Evolutionary conservation across 2,113 vertebrate species (phyloP), one percentile per base, ranked within the genome.

Genomic region (Gavialis gangeticus): DNA sequence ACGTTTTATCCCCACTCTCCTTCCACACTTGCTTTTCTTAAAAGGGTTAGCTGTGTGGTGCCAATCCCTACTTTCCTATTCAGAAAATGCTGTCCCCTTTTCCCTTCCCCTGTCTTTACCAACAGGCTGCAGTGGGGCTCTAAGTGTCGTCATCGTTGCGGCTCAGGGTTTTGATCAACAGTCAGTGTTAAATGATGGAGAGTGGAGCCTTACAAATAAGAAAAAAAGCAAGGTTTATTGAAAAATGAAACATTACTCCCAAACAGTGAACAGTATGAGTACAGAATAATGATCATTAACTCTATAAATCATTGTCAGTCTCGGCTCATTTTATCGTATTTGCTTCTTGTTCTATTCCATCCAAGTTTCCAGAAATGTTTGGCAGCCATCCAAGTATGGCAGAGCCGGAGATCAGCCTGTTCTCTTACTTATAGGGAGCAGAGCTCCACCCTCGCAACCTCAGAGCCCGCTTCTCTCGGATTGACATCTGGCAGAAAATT

Each of bases 361-460:
- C 92, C 93, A 79, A 89, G 95, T 96, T 97, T 95, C 93, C 96
- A 97, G 96, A 94, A 95, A 57, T 71, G 1, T 67, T 92, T 97
- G 96, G 97, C 92, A 62, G 87, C 56, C 30, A 76, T 97, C 92
- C 94, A 96, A 85, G 21, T 89, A 80, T 91, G 15, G 75, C 91
- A 91, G 93, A 95, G 87, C 88, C 90, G 57, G 60, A 94, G 96
- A 95, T 96, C 88, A 95, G 85, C 78, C 84, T 84, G 88, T 95
- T 95, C 89, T 96, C 92, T 94, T 96, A 87, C 95, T 96, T 96
- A 94, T 90, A 94, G 87, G 60, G 89, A 92, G 89, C 95, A 87
- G 10, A 97, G 90, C 87, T 94, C 96, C 92, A 90, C 92, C 96
- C 95, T 95, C 90, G 66, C 92, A 91, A 76, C 90, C 84, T 95